Evolutionary conservation across 2,888 invertebrate genomes (phyloP).

Genomic region (Pegoplata infirma): DNA sequence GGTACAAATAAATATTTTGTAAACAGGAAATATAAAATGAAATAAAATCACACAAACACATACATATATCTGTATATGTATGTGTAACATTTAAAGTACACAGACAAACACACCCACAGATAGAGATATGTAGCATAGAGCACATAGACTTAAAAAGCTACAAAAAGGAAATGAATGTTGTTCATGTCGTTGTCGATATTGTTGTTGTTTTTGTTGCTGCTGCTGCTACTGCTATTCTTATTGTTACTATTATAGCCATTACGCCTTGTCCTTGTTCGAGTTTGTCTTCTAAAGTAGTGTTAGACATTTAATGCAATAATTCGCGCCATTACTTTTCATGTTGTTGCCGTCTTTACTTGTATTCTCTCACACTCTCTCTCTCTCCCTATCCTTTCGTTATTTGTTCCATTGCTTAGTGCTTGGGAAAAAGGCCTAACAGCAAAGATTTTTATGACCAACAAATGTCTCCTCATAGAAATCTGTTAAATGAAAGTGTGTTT

Average conservation of each 20-base stretch:
- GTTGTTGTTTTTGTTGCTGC: constrained; percentile 21
- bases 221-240: background rate
- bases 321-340: constrained; percentile 61
- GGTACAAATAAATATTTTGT: constrained; percentile 59
- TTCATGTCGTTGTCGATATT: constrained; percentile 25
- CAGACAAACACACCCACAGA: constrained; percentile 11
- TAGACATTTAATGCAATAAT: constrained; percentile 62
- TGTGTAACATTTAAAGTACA: too few relatives aligned
- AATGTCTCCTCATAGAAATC: constrained; percentile 31
- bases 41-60: constrained; percentile 44
- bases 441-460: constrained; percentile 48
- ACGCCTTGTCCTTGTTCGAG: constrained; percentile 21
- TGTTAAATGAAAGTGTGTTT: background rate
- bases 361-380: constrained; percentile 26
- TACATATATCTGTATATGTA: background rate
- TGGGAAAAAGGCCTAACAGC: constrained; percentile 38
- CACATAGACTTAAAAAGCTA: constrained; percentile 10
- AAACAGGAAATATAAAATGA: constrained; percentile 54
- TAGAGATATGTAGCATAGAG: background rate
- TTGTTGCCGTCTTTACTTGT: constrained; percentile 26
- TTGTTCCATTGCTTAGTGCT: constrained; percentile 19
- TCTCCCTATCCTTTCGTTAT: constrained; percentile 35
- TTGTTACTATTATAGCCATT: constrained; percentile 20
- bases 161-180: constrained; percentile 38
- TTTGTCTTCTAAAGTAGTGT: constrained; percentile 47